Evolutionary conservation across 2,797 vertebrate genomes (phyloP), one percentile per base, ranked within the genome.

Genomic region (Thripadectes ignobilis): DNA sequence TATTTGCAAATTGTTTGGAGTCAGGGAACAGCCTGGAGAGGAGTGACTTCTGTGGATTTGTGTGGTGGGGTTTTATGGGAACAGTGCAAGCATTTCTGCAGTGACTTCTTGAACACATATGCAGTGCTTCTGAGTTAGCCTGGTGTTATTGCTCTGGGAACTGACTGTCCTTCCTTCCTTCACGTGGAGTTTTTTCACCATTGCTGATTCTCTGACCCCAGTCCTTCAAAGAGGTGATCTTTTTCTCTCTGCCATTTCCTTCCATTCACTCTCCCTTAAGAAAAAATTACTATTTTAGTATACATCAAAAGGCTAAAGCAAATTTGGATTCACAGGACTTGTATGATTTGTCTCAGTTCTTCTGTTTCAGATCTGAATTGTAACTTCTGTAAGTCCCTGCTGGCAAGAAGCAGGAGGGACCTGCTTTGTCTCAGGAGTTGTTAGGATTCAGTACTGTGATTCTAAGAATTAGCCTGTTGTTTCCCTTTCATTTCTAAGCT

Each of bases 141-240:
- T 62, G n/a, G 4, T 51, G 20, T 39, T 63, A 22, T 27, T 4
- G 39, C 24, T 54, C 36, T 66, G 54, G 34, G 43, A 76, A 19
- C 38, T 34, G 51, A 13, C 51, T 54, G 10, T 55, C 55, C n/a
- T 51, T 78, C 19, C 21, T 66, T 16, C 39, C 27, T 61, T 62
- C 18, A 3, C 29, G 7, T 0, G 0, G n/a, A 73, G 18, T 51
- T 82, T 29, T 91, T 61, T 55, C 51, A 55, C 15, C 5, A 2
- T 27, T 76, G 38, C 34, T 45, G 17, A 69, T 63, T 67, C 54
- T 86, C 32, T 91, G 39, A 54, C 21, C 3, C 34, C 52, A 52
- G 26, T 52, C 20, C 32, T 73, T 41, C 51, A 73, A 87, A 82
- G 67, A 62, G 15, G 24, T 10, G 3, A 19, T 84, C 39, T 58